Percentiles rank a stretch among this genome's conserved stretches.
phyloP scores from a whole-genome alignment of 1,140 invertebrate species.

The Drusus annulatus region DNA sequence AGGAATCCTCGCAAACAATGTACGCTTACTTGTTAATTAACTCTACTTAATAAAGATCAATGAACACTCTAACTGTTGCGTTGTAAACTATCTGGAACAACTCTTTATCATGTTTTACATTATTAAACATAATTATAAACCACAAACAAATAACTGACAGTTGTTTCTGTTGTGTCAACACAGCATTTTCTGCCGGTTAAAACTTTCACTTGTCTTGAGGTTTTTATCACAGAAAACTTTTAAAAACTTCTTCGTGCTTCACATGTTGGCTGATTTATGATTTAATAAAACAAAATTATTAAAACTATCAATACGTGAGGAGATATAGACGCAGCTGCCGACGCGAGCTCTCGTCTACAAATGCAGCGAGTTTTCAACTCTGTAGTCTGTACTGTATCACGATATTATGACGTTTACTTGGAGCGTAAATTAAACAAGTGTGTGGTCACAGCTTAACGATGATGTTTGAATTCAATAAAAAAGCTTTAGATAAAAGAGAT shows the following conservation, averaged over 20 bases:
- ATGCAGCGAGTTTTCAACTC: not conserved
- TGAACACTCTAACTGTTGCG: too few species aligned
- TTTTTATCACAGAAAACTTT: not conserved
- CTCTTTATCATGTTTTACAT: not conserved
- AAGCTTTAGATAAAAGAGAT: too few species aligned
- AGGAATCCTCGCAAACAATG: not conserved
- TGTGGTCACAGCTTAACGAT: too few species aligned
- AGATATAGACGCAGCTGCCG: conserved; percentile 11
- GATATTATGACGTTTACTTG: not conserved
- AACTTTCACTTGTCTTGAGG: not conserved
- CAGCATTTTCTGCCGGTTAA: not conserved
- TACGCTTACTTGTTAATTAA: too few species aligned
- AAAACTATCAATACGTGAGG: not conserved
- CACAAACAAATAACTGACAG: not conserved
- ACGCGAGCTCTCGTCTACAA: conserved; percentile 29
- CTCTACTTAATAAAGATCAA: too few species aligned
- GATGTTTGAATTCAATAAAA: too few species aligned
- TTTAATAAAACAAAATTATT: not conserved
- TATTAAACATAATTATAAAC: not conserved
- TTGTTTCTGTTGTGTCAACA: not conserved
- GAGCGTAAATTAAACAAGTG: too few species aligned
- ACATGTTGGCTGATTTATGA: not conserved
- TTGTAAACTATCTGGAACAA: not conserved
- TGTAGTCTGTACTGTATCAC: not conserved
- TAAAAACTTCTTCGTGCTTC: not conserved